These are phyloP conservation scores for Leptopilina drosophilae DNA, from an alignment of 2,888 invertebrate species.

Conservation along the genomic window DNA sequence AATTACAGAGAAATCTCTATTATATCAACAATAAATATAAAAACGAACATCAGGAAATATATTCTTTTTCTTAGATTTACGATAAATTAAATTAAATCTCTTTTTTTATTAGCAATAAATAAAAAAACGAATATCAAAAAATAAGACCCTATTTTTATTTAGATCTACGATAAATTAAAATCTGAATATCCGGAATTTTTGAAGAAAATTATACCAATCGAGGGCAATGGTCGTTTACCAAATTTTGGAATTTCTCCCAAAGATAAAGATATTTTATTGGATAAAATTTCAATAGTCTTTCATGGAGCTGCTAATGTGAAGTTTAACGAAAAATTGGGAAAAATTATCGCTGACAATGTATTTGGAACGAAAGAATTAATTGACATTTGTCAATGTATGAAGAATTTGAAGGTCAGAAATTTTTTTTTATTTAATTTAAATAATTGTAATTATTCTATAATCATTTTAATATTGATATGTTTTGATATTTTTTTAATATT, in stretches of 20 bases:
- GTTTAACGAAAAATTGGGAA: constrained; percentile 88
- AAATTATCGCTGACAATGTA: constrained; percentile 88
- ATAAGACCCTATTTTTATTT: no score
- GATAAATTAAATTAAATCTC: constrained; percentile 69
- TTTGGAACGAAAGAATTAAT: constrained; percentile 85
- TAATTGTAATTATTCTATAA: no score
- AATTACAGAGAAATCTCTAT: neutral
- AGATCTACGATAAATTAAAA: constrained; percentile 79
- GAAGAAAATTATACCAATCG: constrained; percentile 83
- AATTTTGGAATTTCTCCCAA: constrained; percentile 81
- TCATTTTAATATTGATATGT: neutral
- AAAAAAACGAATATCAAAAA: no score
- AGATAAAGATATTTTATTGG: constrained; percentile 80
- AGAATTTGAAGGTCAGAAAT: constrained; percentile 81
- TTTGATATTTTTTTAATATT: no score
- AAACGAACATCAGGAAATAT: no score
- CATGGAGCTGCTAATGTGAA: constrained; percentile 94
- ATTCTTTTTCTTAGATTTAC: constrained; percentile 75
- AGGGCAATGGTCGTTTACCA: constrained; percentile 82
- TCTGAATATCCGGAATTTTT: constrained; percentile 79
- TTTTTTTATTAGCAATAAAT: no score
- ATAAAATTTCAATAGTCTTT: constrained; percentile 84
- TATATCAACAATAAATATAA: constrained; percentile 78
- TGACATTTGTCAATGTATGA: constrained; percentile 84
- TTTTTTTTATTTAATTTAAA: neutral